Evolutionary conservation across 2,797 vertebrate genomes (phyloP), one percentile per base, ranked within the genome.

Genomic region (Xerus rutilus): DNA sequence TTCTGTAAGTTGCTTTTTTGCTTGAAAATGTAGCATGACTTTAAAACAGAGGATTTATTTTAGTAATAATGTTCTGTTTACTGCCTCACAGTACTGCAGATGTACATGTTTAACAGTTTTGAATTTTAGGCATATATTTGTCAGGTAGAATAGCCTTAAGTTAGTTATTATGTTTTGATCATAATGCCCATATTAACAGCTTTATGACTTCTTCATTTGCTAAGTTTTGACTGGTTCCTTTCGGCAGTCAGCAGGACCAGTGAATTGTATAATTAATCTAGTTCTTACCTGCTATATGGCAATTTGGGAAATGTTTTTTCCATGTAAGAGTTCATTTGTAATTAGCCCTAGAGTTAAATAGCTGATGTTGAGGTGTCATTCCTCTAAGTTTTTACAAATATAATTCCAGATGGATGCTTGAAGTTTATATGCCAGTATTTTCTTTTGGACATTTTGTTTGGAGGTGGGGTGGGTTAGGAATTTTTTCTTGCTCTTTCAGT

Each of bases 1-100:
- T 97, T 97, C 95, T 98, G 95, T 98, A 94, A 45, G 6, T 98
- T 97, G 98, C 98, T 95, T 92, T 98, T 96, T 74, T 45, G 95
- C 97, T 98, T 97, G 96, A 97, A 96, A 43, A 81, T 93, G 39
- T 94, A 95, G 45, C 39, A 69, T 95, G 76, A 89, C 73, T 93
- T 96, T 91, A 81, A 97, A 96, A 92, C 32, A 52, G 59, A 92
- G 65, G 47, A 30, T 89, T 96, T 95, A 72, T 93, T 96, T 97
- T 86, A 96, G 69, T n/a, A 94, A 0, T 93, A 52, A 45, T 87
- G 39, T 67, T 81, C 62, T 97, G 1, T 85, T 74, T 92, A 20
- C 21, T 93, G 30, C 62, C 21, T 89, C 64, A 73, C 11, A 78
- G 52, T 54, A 62, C 25, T 83, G 7, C 59, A 93, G n/a, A 85